Evolutionary conservation across 2,888 invertebrate genomes (phyloP).

Genomic region (Morpho helenor): DNA sequence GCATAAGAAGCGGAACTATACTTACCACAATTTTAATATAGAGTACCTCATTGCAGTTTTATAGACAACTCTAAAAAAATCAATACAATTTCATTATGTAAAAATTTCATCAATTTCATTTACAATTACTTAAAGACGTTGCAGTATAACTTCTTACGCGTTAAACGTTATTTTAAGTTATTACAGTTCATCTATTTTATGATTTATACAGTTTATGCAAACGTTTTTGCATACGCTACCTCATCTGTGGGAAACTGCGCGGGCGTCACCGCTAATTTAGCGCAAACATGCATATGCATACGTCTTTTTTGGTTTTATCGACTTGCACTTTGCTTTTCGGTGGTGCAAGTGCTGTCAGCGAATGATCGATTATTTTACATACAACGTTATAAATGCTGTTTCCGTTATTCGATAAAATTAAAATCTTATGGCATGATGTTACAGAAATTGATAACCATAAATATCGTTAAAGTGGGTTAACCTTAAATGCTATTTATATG

Average conservation of each 20-base stretch:
- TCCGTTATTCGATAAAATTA: neutral
- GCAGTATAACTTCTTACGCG: neutral
- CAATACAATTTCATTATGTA: neutral
- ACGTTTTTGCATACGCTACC: conserved; percentile 42
- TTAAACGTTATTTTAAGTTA: neutral
- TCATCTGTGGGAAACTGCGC: conserved; percentile 61
- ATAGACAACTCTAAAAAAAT: neutral
- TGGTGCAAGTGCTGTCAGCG: conserved; percentile 27
- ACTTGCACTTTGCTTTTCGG: conserved; percentile 39
- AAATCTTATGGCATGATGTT: neutral
- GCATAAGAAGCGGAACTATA: neutral
- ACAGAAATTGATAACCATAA: neutral
- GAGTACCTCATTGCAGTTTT: neutral
- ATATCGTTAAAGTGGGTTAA: neutral
- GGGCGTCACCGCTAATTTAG: conserved; percentile 66
- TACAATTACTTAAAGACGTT: neutral
- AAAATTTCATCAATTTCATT: neutral
- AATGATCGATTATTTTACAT: conserved; percentile 15
- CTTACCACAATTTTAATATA: neutral
- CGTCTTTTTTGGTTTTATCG: conserved; percentile 34
- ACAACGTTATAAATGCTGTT: conserved; percentile 1
- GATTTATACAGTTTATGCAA: neutral
- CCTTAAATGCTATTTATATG: neutral
- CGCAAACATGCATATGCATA: conserved; percentile 58
- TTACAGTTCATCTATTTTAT: neutral